phyloP scores from a whole-genome alignment of 2,888 invertebrate genomes.

The Carterocephalus palaemon region DNA sequence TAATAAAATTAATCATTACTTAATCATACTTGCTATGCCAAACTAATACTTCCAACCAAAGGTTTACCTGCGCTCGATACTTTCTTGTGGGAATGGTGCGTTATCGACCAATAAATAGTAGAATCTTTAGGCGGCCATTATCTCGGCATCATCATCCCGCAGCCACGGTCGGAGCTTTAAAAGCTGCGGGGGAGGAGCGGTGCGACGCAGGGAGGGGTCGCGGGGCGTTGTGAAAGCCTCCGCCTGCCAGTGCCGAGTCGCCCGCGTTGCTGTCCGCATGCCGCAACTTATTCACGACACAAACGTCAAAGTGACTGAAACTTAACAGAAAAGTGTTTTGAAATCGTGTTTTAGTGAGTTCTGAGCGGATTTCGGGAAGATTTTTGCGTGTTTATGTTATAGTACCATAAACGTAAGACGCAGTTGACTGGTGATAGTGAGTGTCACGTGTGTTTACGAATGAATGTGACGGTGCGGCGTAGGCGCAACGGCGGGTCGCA shows the following conservation, averaged over 20 bases:
- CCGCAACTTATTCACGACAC: constrained; percentile 43
- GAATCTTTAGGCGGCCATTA: constrained; percentile 73
- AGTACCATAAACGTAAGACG: constrained; percentile 26
- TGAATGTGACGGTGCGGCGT: constrained; percentile 75
- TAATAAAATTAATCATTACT: no score
- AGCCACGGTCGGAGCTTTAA: constrained; percentile 68
- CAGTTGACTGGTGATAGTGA: constrained; percentile 45
- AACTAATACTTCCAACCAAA: constrained; percentile 6
- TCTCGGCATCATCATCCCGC: constrained; percentile 73
- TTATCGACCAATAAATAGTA: constrained; percentile 74
- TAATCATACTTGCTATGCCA: no score
- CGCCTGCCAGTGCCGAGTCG: constrained; percentile 71
- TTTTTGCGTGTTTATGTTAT: constrained; percentile 26
- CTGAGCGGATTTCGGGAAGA: constrained; percentile 25
- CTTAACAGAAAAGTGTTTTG: constrained; percentile 59
- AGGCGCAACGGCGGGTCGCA: constrained; percentile 74
- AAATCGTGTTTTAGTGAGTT: constrained; percentile 36
- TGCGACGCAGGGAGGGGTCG: constrained; percentile 52
- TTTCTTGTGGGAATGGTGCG: constrained; percentile 54
- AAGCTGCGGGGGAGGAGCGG: constrained; percentile 61
- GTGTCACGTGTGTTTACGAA: constrained; percentile 76
- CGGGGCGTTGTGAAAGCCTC: constrained; percentile 63
- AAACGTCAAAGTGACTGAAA: constrained; percentile 55
- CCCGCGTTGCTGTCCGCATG: constrained; percentile 63
- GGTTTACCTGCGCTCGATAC: constrained; percentile 9